These are phyloP conservation scores for Oscheius sp. DNA, from an alignment of 1,140 invertebrate genomes.

Conservation along the genomic window DNA sequence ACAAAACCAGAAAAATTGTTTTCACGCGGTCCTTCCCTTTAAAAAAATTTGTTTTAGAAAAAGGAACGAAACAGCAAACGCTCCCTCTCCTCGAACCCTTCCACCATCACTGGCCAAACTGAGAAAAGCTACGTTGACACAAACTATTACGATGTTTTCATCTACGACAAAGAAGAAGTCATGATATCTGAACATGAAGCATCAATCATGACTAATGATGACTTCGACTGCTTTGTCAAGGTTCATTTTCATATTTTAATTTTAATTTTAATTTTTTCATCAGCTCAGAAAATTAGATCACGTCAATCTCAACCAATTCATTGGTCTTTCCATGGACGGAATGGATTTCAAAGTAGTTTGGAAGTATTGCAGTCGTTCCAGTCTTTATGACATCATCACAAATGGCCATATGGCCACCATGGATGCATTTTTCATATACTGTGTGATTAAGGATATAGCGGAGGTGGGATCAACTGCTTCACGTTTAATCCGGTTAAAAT, in stretches of 20 bases:
- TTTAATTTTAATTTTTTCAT: too few species aligned
- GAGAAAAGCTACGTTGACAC: background rate
- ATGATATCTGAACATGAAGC: slow-evolving; percentile 16
- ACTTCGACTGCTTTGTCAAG: slow-evolving; percentile 30
- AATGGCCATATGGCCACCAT: slow-evolving; percentile 27
- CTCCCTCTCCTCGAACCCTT: background rate
- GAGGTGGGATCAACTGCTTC: slow-evolving; percentile 15
- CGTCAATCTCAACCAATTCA: slow-evolving; percentile 52
- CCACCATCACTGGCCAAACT: background rate
- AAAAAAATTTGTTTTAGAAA: background rate
- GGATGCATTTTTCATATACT: slow-evolving; percentile 38
- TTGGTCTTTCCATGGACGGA: slow-evolving; percentile 49
- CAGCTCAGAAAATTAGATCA: slow-evolving; percentile 49
- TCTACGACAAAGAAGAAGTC: slow-evolving; percentile 29
- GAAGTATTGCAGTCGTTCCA: slow-evolving; percentile 30
- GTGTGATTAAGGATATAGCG: slow-evolving; percentile 35
- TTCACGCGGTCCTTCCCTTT: too few species aligned
- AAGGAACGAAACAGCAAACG: background rate
- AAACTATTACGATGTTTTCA: slow-evolving; percentile 11
- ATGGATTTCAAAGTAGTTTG: slow-evolving; percentile 36
- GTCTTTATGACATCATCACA: slow-evolving; percentile 33
- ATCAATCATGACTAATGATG: slow-evolving; percentile 11
- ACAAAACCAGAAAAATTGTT: too few species aligned
- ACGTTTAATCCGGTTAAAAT: background rate
- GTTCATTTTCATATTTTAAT: too few species aligned